These are phyloP conservation scores for Tiphia femorata DNA, from an alignment of 2,888 invertebrate species.

Conservation along the genomic window DNA sequence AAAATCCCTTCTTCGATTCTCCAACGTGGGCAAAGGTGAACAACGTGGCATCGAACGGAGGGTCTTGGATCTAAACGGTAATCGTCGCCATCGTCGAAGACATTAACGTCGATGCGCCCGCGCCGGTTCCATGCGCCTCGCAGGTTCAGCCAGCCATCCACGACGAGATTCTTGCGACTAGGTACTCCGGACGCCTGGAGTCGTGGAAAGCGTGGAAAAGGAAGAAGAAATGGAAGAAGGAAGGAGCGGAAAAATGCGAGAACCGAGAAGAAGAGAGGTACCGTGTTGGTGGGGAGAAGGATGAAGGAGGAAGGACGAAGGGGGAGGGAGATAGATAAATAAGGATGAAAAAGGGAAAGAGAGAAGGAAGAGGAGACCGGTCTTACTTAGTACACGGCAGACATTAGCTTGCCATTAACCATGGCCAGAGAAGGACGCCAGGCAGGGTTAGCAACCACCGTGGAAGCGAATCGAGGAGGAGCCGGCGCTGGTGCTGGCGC, in stretches of 20 bases:
- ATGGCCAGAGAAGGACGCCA: too few species aligned
- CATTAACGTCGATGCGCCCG: too few species aligned
- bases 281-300: slow-evolving; percentile 10
- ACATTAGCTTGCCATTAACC: slow-evolving; percentile 61
- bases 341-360: slow-evolving; percentile 20
- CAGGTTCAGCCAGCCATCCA: too few species aligned
- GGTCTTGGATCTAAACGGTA: too few species aligned
- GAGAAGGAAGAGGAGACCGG: slow-evolving; percentile 45
- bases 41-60: too few species aligned
- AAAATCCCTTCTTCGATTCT: background rate
- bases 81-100: too few species aligned
- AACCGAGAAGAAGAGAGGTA: too few species aligned
- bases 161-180: too few species aligned
- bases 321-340: slow-evolving; percentile 16
- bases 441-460: slow-evolving; percentile 37
- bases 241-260: slow-evolving; percentile 10
- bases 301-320: background rate
- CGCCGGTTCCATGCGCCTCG: too few species aligned
- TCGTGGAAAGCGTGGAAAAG: background rate
- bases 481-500: slow-evolving; percentile 40
- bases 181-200: too few species aligned
- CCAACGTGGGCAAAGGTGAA: slow-evolving; percentile 12
- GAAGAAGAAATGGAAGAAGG: slow-evolving; percentile 2
- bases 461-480: slow-evolving; percentile 33
- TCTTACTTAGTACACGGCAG: slow-evolving; percentile 44